phyloP scores from a whole-genome alignment of 2,113 vertebrate species.

The Montifringilla adamsi region DNA sequence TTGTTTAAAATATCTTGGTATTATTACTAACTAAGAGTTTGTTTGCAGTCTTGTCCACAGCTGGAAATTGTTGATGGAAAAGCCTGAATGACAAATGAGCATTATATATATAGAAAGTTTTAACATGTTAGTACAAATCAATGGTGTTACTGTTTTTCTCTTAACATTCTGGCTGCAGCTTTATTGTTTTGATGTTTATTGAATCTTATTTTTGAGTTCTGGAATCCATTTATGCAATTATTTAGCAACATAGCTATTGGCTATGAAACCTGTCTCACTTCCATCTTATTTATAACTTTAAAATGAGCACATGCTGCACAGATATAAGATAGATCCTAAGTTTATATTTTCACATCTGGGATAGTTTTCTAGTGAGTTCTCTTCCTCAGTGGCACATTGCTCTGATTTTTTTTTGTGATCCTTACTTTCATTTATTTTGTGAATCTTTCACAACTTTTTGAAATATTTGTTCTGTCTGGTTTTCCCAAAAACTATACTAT shows the following conservation, averaged over 20 bases:
- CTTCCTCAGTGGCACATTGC: neutral
- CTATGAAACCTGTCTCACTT: neutral
- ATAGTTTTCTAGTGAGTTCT: neutral
- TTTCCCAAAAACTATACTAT: neutral
- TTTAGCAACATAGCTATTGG: neutral
- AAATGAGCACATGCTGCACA: neutral
- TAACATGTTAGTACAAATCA: neutral
- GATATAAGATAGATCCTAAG: neutral
- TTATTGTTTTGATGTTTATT: neutral
- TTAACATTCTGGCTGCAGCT: neutral
- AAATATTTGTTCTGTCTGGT: neutral
- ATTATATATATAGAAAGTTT: neutral
- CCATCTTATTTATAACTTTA: neutral
- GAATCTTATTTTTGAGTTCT: neutral
- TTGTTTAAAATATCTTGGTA: neutral
- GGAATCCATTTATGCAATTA: neutral
- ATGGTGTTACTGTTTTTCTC: neutral
- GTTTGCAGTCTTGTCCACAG: neutral
- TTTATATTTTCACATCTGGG: neutral
- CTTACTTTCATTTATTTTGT: neutral
- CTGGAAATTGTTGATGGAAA: neutral
- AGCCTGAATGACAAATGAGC: neutral
- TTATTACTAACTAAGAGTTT: neutral
- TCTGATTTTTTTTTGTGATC: neutral
- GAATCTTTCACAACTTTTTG: neutral